phyloP scores from a whole-genome alignment of 2,888 invertebrate genomes.

The Liodrosophila aerea region DNA sequence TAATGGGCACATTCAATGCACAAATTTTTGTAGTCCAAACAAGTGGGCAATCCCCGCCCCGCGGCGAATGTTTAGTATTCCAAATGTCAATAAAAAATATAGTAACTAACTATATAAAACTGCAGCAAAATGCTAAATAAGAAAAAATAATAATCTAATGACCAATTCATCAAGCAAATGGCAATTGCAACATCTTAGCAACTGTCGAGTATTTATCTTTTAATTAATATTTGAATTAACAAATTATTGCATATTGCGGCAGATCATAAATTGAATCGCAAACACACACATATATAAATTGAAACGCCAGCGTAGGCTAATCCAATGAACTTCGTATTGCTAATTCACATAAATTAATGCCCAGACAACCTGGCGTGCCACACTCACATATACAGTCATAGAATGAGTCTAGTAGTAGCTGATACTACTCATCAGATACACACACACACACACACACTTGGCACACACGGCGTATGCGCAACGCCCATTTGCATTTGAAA shows the following conservation, averaged over 20 bases:
- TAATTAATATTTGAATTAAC: constrained; percentile 74
- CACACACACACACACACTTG: neutral
- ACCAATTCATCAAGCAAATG: constrained; percentile 49
- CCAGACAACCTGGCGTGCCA: constrained; percentile 53
- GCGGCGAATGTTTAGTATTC: constrained; percentile 37
- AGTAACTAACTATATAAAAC: neutral
- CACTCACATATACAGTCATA: constrained; percentile 8
- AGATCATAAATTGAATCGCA: constrained; percentile 49
- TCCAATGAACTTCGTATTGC: constrained; percentile 74
- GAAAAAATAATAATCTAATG: constrained; percentile 32
- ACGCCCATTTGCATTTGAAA: constrained; percentile 79
- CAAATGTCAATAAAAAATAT: constrained; percentile 60
- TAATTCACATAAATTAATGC: constrained; percentile 78
- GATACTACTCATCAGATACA: constrained; percentile 5
- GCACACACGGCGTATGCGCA: constrained; percentile 73
- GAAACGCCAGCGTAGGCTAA: constrained; percentile 56
- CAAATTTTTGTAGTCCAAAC: constrained; percentile 5
- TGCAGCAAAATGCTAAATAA: constrained; percentile 2
- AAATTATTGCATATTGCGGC: constrained; percentile 58
- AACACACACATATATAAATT: constrained; percentile 8
- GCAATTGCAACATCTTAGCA: constrained; percentile 62
- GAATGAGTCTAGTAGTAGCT: constrained; percentile 19
- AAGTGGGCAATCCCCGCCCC: constrained; percentile 55
- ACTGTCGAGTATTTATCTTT: constrained; percentile 62
- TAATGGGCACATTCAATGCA: constrained; percentile 18